Conservation (phyloP, 2,797 vertebrate species). For the Sphenodon punctatus region DNA sequence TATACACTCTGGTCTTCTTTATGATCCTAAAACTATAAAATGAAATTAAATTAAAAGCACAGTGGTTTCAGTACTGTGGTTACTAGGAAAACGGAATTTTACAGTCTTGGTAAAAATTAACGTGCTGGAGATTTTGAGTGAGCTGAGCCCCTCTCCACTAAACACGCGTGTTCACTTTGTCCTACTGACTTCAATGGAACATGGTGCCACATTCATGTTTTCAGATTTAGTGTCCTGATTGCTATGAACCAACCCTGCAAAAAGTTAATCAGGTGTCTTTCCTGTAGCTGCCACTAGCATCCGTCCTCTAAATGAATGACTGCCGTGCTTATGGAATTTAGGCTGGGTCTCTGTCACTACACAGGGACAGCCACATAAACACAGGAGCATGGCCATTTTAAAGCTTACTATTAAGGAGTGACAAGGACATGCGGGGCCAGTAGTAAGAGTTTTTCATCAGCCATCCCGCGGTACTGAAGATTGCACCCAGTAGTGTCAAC, state of each 20-base stretch:
- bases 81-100: conserved; percentile 40
- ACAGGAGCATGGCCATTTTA: too few species aligned
- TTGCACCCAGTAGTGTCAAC: too few species aligned
- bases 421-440: too few species aligned
- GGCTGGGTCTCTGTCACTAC: neutral
- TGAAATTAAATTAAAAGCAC: conserved; percentile 45
- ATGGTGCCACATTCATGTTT: too few species aligned
- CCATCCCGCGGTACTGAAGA: too few species aligned
- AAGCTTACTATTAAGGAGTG: too few species aligned
- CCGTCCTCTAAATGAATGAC: neutral
- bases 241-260: neutral
- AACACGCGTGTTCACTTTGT: too few species aligned
- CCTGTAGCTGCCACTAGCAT: neutral
- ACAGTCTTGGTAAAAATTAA: conserved; percentile 33
- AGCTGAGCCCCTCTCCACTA: too few species aligned
- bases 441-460: too few species aligned
- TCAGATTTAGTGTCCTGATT: conserved; percentile 9
- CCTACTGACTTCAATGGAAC: too few species aligned
- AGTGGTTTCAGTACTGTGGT: conserved; percentile 8
- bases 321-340: neutral
- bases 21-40: conserved; percentile 51
- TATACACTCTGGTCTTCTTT: conserved; percentile 28
- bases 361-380: too few species aligned
- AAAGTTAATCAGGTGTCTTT: neutral
- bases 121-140: too few species aligned